Base-by-base conservation (phyloP, 2,113 vertebrate species). In the Sylvilagus bachmani region DNA sequence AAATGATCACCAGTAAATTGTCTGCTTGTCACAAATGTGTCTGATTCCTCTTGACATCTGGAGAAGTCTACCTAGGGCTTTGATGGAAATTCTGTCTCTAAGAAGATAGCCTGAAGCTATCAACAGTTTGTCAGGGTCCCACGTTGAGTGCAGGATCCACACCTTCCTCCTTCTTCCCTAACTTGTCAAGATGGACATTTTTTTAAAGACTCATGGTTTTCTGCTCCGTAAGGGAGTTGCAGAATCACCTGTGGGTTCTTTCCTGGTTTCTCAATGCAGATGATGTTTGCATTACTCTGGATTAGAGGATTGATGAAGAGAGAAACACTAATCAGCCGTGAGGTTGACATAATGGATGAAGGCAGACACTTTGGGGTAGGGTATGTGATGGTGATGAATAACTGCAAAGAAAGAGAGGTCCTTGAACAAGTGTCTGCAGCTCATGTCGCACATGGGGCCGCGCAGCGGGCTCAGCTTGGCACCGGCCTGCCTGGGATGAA, bases 111-210 rank as follows among this genome's bases (percentile, higher is more conserved):
- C 51, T 51, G 74, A 53, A 82, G 31, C 6, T 8, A 38, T 51
- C 22, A 69, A 55, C 29, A 1, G 4, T 61, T 88, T 81, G 53
- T 86, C 22, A 44, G 31, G 25, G 51, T 17, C 31, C 58, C 61
- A 1, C 10, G 3, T 36, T 38, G 2, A 6, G 6, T 49, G 6
- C 4, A 78, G 31, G 0, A 21, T 61, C 55, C 10, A 62, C 3
- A 31, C 4, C 25, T 64, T 73, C 8, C 27, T 38, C 25, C 10
- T 4, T 74, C 16, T 75, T 61, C 25, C 33, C 64, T 77, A 14
- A 70, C 10, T 8, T 24, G 29, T 11, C 49, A 17, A 70, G n/a
- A 55, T 19, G 21, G 69, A 69, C 33, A 22, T 2, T 81, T 55
- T 58, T 69, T 36, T 29, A 27, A 87, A 75, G 36, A 70, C 36